These are phyloP conservation scores for Xiphophorus birchmanni DNA, from an alignment of 2,797 vertebrate genomes.

Conservation along the genomic window DNA sequence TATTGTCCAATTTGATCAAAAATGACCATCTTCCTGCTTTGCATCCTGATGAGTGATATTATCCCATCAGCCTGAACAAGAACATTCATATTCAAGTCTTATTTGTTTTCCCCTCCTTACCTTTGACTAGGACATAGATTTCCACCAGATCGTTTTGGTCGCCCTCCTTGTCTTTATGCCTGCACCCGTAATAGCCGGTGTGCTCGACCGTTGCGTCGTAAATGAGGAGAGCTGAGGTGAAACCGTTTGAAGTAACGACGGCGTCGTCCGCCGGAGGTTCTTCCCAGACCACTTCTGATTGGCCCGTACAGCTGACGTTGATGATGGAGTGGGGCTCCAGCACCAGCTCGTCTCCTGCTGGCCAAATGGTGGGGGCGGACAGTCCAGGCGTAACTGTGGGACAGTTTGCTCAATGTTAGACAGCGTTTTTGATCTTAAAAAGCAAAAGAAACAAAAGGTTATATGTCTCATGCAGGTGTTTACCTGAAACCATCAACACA, in stretches of 20 bases:
- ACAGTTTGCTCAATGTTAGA: slow-evolving; percentile 1
- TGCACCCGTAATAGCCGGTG: slow-evolving; percentile 87
- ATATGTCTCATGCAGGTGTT: background rate
- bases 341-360: slow-evolving; percentile 80
- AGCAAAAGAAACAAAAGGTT: background rate
- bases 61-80: background rate
- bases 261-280: slow-evolving; percentile 81
- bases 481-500: slow-evolving; percentile 71
- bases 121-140: slow-evolving; percentile 91
- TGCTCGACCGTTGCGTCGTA: slow-evolving; percentile 81
- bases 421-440: background rate
- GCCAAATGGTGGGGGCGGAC: slow-evolving; percentile 83
- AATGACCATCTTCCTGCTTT: background rate
- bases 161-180: slow-evolving; percentile 62
- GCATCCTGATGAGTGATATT: background rate
- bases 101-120: slow-evolving; percentile 65
- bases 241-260: slow-evolving; percentile 81
- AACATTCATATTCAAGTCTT: background rate
- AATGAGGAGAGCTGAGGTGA: slow-evolving; percentile 86
- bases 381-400: slow-evolving; percentile 70
- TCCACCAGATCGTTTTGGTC: slow-evolving; percentile 53
- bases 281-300: slow-evolving; percentile 86
- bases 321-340: slow-evolving; percentile 84
- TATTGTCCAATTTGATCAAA: background rate
- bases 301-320: slow-evolving; percentile 88